phyloP scores from a whole-genome alignment of 2,113 vertebrate genomes.

The Aptenodytes patagonicus region DNA sequence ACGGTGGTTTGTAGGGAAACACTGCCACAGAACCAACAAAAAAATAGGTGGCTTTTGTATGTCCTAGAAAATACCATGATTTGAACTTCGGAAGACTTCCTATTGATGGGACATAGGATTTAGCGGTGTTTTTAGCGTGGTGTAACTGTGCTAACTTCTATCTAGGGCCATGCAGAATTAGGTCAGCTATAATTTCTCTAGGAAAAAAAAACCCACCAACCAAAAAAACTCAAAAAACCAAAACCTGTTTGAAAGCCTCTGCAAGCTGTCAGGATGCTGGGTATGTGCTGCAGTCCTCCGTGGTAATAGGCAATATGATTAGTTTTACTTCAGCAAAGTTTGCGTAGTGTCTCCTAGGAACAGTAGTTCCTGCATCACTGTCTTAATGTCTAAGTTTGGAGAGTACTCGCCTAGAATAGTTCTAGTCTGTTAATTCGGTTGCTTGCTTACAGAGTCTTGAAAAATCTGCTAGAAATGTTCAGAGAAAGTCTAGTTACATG shows the following conservation, averaged over 20 bases:
- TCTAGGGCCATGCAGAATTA: not conserved
- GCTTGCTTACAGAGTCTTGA: not conserved
- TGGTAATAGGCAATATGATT: not conserved
- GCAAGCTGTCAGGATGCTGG: rapidly evolving
- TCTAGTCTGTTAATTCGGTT: rapidly evolving
- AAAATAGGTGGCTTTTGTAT: not conserved
- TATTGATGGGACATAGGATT: not conserved
- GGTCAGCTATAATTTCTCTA: not conserved
- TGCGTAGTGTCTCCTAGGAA: not conserved
- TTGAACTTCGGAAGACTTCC: not conserved
- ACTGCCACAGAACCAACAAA: not conserved
- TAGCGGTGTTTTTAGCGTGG: not conserved
- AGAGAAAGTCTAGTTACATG: rapidly evolving
- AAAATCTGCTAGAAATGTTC: not conserved
- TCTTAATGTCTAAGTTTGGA: not conserved
- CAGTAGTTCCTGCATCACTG: not conserved
- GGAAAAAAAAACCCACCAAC: not conserved
- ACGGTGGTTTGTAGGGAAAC: not conserved
- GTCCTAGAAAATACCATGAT: not conserved
- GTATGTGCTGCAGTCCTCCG: not conserved
- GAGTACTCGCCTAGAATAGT: not conserved
- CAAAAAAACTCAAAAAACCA: not conserved
- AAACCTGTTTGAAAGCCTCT: not conserved
- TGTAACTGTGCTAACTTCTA: not conserved
- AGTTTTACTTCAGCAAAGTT: not conserved